These are phyloP conservation scores for Cuniculus paca DNA, from an alignment of 2,797 vertebrate species.

Conservation along the genomic window DNA sequence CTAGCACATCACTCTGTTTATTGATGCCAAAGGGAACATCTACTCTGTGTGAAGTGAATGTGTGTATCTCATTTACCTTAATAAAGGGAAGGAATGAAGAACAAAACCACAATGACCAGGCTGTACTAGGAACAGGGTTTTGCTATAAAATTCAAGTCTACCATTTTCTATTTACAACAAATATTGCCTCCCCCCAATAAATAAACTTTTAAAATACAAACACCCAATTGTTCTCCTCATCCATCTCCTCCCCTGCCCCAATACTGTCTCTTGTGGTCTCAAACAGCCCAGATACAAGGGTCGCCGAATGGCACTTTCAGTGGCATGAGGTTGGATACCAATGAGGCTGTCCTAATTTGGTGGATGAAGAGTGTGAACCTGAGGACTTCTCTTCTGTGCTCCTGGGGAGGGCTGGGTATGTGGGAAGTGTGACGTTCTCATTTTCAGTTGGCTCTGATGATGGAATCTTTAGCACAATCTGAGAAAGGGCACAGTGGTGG, in stretches of 20 bases:
- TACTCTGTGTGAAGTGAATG: not conserved
- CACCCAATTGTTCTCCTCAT: constrained; percentile 61
- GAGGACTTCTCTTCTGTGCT: constrained; percentile 67
- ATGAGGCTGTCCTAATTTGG: not conserved
- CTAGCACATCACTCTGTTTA: not conserved
- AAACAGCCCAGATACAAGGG: constrained; percentile 69
- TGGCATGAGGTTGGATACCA: not conserved
- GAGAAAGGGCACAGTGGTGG: constrained; percentile 73
- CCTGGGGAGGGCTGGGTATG: no score
- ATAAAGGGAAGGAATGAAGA: not conserved
- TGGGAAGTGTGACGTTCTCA: no score
- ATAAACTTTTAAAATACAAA: constrained; percentile 88
- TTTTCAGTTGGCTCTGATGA: constrained; percentile 69
- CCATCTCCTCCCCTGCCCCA: constrained; percentile 29
- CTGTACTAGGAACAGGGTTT: constrained; percentile 80
- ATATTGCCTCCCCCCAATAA: constrained; percentile 86
- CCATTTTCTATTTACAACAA: constrained; percentile 91
- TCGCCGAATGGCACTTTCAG: no score
- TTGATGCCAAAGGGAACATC: accelerated
- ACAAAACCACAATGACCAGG: not conserved
- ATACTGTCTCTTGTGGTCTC: not conserved
- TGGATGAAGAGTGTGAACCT: not conserved
- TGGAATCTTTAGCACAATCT: constrained; percentile 91
- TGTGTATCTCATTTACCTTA: no score
- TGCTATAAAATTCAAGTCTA: constrained; percentile 90